These are phyloP conservation scores for Hyles vespertilio DNA, from an alignment of 1,140 invertebrate species.

Conservation along the genomic window DNA sequence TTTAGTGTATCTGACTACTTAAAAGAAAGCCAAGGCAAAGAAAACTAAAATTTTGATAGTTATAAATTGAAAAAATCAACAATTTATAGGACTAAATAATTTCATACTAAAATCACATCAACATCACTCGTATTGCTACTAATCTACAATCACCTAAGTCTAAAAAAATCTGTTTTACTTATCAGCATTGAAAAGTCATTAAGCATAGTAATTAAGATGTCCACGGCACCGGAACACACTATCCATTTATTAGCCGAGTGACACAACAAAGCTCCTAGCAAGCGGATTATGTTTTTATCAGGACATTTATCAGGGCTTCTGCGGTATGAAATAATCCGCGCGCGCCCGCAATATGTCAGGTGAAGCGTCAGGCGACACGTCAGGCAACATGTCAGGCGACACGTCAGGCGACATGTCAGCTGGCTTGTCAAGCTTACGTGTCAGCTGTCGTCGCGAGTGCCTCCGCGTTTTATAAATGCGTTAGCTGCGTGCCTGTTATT, in stretches of 20 bases:
- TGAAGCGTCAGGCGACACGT: constrained; percentile 22
- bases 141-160: too few species aligned
- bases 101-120: too few species aligned
- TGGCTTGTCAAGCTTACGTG: constrained; percentile 35
- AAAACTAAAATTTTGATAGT: too few species aligned
- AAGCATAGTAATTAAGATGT: too few species aligned
- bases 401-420: constrained; percentile 30
- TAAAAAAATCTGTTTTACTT: too few species aligned
- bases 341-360: constrained; percentile 57
- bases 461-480: not conserved
- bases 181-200: too few species aligned
- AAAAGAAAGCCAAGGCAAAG: too few species aligned
- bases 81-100: too few species aligned
- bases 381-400: constrained; percentile 16
- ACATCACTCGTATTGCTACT: too few species aligned
- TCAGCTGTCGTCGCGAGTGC: constrained; percentile 23
- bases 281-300: constrained; percentile 48
- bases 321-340: constrained; percentile 48
- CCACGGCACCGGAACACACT: not conserved
- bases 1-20: too few species aligned
- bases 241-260: not conserved
- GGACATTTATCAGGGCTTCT: constrained; percentile 27
- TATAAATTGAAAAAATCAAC: too few species aligned
- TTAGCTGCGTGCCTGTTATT: not conserved
- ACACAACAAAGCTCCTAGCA: constrained; percentile 8